phyloP scores from a whole-genome alignment of 2,113 vertebrate genomes.

The Pseudois nayaur region DNA sequence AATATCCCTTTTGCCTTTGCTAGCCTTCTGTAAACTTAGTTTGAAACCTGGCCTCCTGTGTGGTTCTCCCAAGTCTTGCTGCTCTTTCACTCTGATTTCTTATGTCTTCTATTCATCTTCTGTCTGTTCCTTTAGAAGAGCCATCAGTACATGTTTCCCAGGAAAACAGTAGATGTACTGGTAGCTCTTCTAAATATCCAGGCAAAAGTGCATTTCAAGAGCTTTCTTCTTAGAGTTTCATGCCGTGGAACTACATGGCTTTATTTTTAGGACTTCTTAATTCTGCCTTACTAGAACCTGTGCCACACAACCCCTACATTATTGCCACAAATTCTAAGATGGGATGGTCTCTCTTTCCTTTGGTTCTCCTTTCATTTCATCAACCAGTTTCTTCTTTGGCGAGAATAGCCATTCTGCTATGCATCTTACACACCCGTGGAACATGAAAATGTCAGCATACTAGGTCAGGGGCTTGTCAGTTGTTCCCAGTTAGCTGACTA shows the following conservation, averaged over 20 bases:
- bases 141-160: background rate
- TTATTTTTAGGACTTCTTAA: background rate
- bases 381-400: background rate
- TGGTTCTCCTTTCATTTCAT: background rate
- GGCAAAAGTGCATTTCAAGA: background rate
- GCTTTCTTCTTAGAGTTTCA: background rate
- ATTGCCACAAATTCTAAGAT: background rate
- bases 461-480: background rate
- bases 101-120: background rate
- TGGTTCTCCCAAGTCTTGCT: background rate
- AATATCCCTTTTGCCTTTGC: background rate
- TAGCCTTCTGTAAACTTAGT: conserved; percentile 1
- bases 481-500: background rate
- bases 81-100: background rate
- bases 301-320: background rate
- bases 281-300: background rate
- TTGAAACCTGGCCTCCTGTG: background rate
- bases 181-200: background rate
- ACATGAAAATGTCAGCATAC: background rate
- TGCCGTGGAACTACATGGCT: background rate
- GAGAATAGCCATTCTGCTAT: background rate
- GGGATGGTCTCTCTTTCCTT: background rate
- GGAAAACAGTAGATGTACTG: background rate
- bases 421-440: background rate
- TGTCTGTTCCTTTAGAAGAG: background rate